Base-by-base conservation (phyloP, 2,113 vertebrate species). In the Ascaphus truei region DNA sequence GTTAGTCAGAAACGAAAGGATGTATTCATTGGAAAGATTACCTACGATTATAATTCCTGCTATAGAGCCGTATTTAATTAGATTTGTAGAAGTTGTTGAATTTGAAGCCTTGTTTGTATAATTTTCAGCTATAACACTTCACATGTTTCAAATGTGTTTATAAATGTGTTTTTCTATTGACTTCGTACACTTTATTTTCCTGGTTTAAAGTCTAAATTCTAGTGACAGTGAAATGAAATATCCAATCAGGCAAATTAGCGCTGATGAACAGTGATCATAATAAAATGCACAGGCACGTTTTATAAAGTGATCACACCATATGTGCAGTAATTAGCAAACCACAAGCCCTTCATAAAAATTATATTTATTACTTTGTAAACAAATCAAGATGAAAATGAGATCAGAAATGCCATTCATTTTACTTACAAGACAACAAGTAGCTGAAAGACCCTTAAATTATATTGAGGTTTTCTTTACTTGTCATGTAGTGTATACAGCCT, bases 331-430 rank as follows among this genome's bases (percentile, higher is more conserved):
- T 92, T 92, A 91, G 85, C 77, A 79, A 86, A 84, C 86, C 83
- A 85, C 41, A 26, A 80, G 72, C 85, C 83, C 83, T 86, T 89
- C 89, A 85, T 87, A 86, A 27, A 86, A 91, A 90, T 90, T 86
- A 90, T 85, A 89, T 88, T 89, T 89, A 90, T 90, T 91, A 86
- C 85, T 88, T 87, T 83, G 51, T 88, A 90, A 92, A 90, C 90
- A 90, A 90, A 89, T 88, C 86, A 87, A 84, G 79, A 72, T 83
- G 79, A 84, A 86, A 89, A 84, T 84, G 79, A 88, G 89, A 85
- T 78, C 77, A 84, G 84, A 80, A 77, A 84, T 77, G 77, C 76
- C 77, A 72, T 88, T 82, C 73, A 75, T 67, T 73, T 71, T 65
- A 76, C 39, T 65, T 33, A 7, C 31, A 73, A 77, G 73, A 45